Conservation (phyloP, 2,113 vertebrate species). For the Myanophis thanlyinensis region DNA sequence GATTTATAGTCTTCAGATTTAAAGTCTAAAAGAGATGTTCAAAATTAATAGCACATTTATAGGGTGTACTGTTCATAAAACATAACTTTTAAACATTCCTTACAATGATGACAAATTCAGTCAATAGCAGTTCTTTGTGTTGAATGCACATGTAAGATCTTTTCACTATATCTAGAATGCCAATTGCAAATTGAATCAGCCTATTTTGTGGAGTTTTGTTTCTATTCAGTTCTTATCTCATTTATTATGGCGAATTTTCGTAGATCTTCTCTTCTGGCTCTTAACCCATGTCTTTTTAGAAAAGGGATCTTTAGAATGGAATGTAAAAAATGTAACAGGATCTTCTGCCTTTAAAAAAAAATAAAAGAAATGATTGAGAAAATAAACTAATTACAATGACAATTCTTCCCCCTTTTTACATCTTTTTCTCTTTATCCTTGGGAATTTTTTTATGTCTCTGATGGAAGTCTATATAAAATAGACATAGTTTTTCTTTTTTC, state of each 20-base stretch:
- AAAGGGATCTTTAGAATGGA: background rate
- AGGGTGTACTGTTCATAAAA: background rate
- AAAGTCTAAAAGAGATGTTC: background rate
- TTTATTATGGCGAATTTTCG: background rate
- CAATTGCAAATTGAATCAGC: background rate
- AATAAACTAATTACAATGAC: background rate
- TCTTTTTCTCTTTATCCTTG: background rate
- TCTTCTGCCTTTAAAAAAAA: background rate
- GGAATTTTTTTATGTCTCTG: background rate
- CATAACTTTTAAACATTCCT: background rate
- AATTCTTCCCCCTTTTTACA: background rate
- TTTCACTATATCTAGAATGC: background rate
- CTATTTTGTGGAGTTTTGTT: background rate
- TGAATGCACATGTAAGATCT: background rate
- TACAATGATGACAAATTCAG: background rate
- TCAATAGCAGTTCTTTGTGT: background rate
- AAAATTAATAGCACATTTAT: background rate
- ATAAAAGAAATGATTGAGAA: background rate
- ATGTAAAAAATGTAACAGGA: background rate
- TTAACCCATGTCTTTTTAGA: background rate
- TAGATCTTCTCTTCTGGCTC: background rate
- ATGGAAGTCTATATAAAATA: background rate
- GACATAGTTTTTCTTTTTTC: background rate
- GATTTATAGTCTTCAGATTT: background rate
- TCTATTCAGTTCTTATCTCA: background rate